These are phyloP conservation scores for Chamaedrilus cognettii DNA, from an alignment of 2,888 invertebrate genomes.

Conservation along the genomic window DNA sequence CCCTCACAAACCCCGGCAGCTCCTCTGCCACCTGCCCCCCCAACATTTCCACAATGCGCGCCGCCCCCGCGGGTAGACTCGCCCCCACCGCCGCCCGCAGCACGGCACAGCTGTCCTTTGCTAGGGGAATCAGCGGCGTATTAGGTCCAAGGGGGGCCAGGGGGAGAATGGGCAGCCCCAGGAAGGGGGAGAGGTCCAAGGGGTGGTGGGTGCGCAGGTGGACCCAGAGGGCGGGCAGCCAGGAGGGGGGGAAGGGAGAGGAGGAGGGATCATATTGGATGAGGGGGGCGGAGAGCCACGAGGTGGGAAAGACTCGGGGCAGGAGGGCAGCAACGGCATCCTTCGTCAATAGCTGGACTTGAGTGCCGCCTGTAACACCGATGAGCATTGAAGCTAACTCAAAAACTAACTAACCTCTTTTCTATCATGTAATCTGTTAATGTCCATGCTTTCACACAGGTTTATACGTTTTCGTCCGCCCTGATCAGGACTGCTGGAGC, in stretches of 20 bases:
- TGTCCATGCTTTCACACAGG: no score
- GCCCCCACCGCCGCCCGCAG: constrained; percentile 27
- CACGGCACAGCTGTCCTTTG: constrained; percentile 15
- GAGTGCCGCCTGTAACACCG: constrained; percentile 23
- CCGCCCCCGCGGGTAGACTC: constrained; percentile 15
- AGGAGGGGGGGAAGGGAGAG: constrained; percentile 13
- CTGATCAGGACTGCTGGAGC: no score
- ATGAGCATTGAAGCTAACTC: no score
- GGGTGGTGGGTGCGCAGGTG: constrained; percentile 34
- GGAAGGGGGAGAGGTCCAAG: constrained; percentile 25
- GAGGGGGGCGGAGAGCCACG: constrained; percentile 17
- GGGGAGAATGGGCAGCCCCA: constrained; percentile 36
- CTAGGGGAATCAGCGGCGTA: constrained; percentile 23
- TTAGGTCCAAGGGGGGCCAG: not conserved
- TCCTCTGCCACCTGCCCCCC: constrained; percentile 28
- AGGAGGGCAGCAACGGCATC: constrained; percentile 25
- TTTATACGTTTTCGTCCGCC: no score
- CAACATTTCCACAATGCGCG: constrained; percentile 15
- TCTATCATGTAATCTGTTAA: no score
- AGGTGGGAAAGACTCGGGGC: constrained; percentile 24
- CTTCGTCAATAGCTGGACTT: constrained; percentile 24
- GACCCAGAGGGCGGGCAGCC: constrained; percentile 35
- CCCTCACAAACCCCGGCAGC: constrained; percentile 26
- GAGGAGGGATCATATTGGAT: constrained; percentile 1
- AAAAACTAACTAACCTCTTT: no score